Evolutionary conservation across 2,797 vertebrate species (phyloP).

Genomic region (Phrynocephalus vlangalii): DNA sequence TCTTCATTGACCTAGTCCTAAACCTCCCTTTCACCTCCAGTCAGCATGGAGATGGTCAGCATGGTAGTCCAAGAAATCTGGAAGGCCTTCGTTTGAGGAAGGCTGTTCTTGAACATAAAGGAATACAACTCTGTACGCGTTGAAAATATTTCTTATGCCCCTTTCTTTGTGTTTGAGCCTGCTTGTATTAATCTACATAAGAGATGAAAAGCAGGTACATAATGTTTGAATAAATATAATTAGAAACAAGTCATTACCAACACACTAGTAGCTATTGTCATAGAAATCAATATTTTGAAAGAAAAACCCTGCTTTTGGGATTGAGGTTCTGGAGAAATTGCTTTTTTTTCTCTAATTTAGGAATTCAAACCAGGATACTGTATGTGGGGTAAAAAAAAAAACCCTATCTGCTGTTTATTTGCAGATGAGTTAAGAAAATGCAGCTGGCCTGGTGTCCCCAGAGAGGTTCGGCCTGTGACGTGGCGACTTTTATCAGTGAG

Average conservation of each 20-base stretch:
- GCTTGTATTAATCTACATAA: not conserved
- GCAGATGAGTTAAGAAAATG: constrained; percentile 96
- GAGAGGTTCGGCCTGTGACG: constrained; percentile 93
- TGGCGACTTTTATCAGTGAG: constrained; percentile 98
- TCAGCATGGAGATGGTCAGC: not conserved
- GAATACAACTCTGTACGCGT: not conserved
- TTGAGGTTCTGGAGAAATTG: constrained; percentile 59
- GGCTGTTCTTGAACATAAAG: not conserved
- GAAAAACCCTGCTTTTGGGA: constrained; percentile 45
- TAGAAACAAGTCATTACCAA: not conserved
- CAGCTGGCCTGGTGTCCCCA: constrained; percentile 97
- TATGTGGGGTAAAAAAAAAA: constrained; percentile 47
- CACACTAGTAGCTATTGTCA: not conserved
- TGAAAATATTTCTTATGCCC: not conserved
- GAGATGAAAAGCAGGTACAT: not conserved
- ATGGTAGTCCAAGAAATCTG: not conserved
- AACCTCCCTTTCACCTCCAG: not conserved
- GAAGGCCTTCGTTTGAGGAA: not conserved
- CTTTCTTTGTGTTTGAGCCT: not conserved
- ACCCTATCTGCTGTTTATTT: constrained; percentile 72
- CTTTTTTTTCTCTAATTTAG: constrained; percentile 69
- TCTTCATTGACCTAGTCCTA: not conserved
- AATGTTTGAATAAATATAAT: not conserved
- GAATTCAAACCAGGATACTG: constrained; percentile 38
- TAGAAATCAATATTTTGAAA: not conserved